Evolutionary conservation across 2,113 vertebrate species (phyloP).

Genomic region (Vidua macroura): DNA sequence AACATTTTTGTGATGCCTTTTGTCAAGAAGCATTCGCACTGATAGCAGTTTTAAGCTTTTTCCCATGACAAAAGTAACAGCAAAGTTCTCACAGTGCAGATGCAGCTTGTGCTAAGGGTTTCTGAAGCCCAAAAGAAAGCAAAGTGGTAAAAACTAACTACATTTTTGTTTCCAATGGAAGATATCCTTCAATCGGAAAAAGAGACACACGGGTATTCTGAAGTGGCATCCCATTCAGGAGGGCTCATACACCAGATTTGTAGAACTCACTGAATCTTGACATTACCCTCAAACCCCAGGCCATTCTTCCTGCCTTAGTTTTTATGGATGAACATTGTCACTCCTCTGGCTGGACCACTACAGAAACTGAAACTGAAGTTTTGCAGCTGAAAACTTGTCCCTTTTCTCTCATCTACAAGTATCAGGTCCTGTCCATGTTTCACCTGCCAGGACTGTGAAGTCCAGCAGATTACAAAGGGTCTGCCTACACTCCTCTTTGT

Average conservation of each 20-base stretch:
- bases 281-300: background rate
- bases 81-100: background rate
- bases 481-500: background rate
- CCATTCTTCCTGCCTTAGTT: background rate
- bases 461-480: background rate
- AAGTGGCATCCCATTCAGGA: background rate
- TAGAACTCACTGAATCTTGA: background rate
- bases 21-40: background rate
- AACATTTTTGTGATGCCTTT: background rate
- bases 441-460: background rate
- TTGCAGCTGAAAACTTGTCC: background rate
- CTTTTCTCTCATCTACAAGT: background rate
- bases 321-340: background rate
- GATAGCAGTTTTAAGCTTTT: background rate
- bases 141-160: background rate
- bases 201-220: background rate
- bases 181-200: background rate
- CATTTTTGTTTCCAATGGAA: background rate
- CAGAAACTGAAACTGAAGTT: background rate
- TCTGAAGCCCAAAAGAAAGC: background rate
- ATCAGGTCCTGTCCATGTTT: background rate
- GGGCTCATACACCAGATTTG: background rate
- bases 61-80: background rate
- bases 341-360: background rate
- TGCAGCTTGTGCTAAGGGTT: background rate